phyloP scores from a whole-genome alignment of 2,113 vertebrate genomes.

The Tenebrosternarchus preto region DNA sequence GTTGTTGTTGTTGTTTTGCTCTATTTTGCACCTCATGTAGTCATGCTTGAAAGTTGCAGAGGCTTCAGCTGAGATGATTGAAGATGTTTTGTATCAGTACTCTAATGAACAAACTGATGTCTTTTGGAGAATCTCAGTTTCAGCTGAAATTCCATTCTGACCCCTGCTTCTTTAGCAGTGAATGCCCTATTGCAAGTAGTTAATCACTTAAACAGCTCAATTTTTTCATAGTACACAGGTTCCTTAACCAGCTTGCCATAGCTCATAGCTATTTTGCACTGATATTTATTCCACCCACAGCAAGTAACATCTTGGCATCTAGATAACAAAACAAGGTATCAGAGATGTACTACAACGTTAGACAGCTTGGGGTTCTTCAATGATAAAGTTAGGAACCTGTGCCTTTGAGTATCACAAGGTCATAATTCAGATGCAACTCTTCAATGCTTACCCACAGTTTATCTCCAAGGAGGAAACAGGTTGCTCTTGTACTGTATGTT shows the following conservation, averaged over 20 bases:
- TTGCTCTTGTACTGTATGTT: constrained; percentile 46
- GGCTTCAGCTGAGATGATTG: not conserved
- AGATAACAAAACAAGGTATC: not conserved
- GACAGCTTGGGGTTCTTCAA: constrained; percentile 7
- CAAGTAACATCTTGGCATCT: not conserved
- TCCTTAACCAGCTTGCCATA: not conserved
- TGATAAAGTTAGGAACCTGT: constrained; percentile 34
- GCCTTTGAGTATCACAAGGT: constrained; percentile 12
- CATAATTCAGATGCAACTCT: constrained; percentile 34
- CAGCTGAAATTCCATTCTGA: not conserved
- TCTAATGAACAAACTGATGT: not conserved
- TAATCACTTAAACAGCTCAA: not conserved
- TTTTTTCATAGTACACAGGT: not conserved
- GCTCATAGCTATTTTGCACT: not conserved
- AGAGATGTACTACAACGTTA: constrained; percentile 9
- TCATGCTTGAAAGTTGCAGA: constrained; percentile 11
- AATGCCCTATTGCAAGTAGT: not conserved
- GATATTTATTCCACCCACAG: not conserved
- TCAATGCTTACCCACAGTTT: constrained; percentile 28
- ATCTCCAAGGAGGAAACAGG: constrained; percentile 32
- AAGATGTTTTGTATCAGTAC: not conserved
- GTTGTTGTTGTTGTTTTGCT: constrained; percentile 59
- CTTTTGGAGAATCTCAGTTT: not conserved
- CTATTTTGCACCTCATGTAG: constrained; percentile 70
- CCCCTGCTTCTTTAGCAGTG: not conserved